phyloP scores from a whole-genome alignment of 2,113 vertebrate species.

The Orientallactaga bullata region DNA sequence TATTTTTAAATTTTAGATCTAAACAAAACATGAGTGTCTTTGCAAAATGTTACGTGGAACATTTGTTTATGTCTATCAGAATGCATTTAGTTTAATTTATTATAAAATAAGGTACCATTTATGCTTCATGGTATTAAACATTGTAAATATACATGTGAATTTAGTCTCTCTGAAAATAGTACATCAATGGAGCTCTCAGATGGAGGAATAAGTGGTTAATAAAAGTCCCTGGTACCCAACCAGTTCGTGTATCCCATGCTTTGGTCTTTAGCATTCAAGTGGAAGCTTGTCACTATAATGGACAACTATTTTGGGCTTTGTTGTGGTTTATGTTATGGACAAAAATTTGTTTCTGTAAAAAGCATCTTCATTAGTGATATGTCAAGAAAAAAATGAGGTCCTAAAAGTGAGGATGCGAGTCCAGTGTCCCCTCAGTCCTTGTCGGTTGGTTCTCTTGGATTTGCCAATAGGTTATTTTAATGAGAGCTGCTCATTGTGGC shows the following conservation, averaged over 20 bases:
- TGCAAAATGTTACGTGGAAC: background rate
- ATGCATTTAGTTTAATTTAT: constrained; percentile 50
- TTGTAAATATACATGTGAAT: constrained; percentile 13
- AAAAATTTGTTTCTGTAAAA: constrained; percentile 8
- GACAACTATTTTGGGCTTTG: constrained; percentile 2
- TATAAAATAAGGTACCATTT: constrained; percentile 56
- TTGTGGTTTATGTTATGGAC: constrained; percentile 33
- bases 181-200: background rate
- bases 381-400: background rate
- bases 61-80: background rate
- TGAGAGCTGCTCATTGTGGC: background rate
- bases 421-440: background rate
- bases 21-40: background rate
- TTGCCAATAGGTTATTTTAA: background rate
- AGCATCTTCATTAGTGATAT: constrained; percentile 40
- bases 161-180: background rate
- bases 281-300: background rate
- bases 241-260: background rate
- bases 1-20: constrained; percentile 2
- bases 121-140: constrained; percentile 38
- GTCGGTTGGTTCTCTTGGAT: background rate
- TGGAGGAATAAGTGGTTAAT: constrained; percentile 13
- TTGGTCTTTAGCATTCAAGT: background rate
- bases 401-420: background rate
- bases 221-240: background rate